Percentiles rank a stretch among this genome's conserved stretches.
Conservation (phyloP, 2,888 invertebrate genomes). For the Pelosia muscerda region DNA sequence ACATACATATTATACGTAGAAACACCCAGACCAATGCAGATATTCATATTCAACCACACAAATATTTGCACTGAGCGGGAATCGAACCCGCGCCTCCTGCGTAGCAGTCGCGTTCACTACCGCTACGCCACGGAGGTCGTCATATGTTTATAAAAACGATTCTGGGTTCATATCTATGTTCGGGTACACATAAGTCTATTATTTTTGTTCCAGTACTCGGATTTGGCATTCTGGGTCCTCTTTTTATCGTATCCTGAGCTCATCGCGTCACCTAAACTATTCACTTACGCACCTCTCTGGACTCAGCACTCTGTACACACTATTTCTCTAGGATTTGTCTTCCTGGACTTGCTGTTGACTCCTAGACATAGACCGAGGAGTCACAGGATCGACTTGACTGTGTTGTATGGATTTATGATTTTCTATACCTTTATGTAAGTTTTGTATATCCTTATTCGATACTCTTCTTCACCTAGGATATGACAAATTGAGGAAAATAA, state of each 20-base stretch:
- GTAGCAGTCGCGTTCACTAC: too few species aligned
- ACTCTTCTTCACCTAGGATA: background rate
- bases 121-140: too few species aligned
- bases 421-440: constrained; percentile 61
- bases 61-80: too few species aligned
- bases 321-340: constrained; percentile 52
- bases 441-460: background rate
- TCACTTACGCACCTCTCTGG: constrained; percentile 60
- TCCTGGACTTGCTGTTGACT: constrained; percentile 59
- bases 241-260: constrained; percentile 48
- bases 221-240: constrained; percentile 60
- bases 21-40: too few species aligned
- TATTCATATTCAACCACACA: too few species aligned
- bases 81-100: too few species aligned
- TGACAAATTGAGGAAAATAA: too few species aligned
- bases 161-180: too few species aligned
- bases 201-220: constrained; percentile 51
- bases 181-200: background rate
- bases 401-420: constrained; percentile 47
- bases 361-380: constrained; percentile 57
- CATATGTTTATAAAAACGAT: background rate
- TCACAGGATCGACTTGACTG: constrained; percentile 41
- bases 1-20: too few species aligned
- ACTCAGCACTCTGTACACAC: constrained; percentile 66
- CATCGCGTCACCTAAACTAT: constrained; percentile 56